Percentiles rank a stretch among this genome's conserved stretches.
phyloP scores from a whole-genome alignment of 2,113 vertebrate species.

The Leptobrachium leishanense region DNA sequence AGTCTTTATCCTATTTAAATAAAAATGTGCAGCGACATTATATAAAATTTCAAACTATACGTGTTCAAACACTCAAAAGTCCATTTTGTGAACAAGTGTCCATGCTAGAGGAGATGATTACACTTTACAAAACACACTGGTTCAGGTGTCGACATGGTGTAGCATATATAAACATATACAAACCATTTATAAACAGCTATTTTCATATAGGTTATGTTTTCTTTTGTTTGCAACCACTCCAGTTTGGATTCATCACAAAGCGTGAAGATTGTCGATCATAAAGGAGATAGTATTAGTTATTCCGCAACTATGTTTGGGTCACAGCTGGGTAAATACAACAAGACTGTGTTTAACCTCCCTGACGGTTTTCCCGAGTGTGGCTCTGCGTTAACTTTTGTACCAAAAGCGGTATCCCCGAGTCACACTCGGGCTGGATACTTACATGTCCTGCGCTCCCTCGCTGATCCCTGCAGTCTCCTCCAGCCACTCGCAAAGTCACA shows the following conservation, averaged over 20 bases:
- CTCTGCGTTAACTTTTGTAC: no score
- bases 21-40: slow-evolving; percentile 20
- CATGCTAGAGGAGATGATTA: background rate
- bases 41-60: slow-evolving; percentile 6
- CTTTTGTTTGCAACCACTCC: background rate
- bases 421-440: no score
- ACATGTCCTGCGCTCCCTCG: no score
- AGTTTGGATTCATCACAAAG: background rate
- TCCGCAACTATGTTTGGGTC: background rate
- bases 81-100: slow-evolving; percentile 13
- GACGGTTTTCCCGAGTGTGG: no score
- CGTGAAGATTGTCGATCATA: background rate
- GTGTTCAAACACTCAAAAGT: slow-evolving; percentile 13
- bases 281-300: background rate
- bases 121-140: background rate
- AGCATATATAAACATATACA: background rate
- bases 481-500: no score
- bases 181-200: no score
- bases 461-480: no score
- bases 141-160: slow-evolving; percentile 4
- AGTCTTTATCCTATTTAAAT: background rate
- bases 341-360: background rate
- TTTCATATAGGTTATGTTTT: background rate
- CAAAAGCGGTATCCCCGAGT: no score
- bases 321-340: background rate